These are phyloP conservation scores for Orestias chungarensis DNA, from an alignment of 2,797 vertebrate genomes.

Conservation along the genomic window DNA sequence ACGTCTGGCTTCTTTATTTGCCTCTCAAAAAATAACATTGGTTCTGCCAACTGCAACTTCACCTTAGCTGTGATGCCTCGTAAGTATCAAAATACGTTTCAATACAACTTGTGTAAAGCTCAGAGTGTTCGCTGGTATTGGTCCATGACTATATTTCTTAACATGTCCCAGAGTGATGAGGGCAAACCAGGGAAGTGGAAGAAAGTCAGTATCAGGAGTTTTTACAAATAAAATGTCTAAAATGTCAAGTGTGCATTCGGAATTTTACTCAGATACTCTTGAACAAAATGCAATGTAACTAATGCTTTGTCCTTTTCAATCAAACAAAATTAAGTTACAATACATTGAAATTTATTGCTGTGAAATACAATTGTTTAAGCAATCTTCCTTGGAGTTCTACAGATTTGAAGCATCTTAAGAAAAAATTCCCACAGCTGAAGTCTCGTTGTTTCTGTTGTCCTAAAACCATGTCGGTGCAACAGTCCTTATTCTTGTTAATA, in stretches of 20 bases:
- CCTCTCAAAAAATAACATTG: conserved; percentile 81
- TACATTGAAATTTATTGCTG: not conserved
- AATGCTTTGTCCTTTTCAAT: not conserved
- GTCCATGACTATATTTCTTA: not conserved
- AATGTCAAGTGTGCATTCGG: not conserved
- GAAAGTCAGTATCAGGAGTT: not conserved
- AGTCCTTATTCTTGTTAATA: too few relatives aligned
- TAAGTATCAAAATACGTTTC: conserved; percentile 58
- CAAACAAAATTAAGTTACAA: not conserved
- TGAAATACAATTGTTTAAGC: not conserved
- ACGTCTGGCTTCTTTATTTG: conserved; percentile 89
- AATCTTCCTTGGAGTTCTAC: not conserved
- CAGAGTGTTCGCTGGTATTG: not conserved
- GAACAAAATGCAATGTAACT: not conserved
- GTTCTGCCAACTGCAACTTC: conserved; percentile 82
- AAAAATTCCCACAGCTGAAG: not conserved
- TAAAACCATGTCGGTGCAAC: too few relatives aligned
- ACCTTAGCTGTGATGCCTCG: conserved; percentile 81
- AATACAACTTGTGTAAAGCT: not conserved
- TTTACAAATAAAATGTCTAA: not conserved
- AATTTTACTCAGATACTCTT: not conserved
- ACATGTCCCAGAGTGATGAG: not conserved
- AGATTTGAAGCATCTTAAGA: not conserved
- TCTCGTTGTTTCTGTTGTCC: too few relatives aligned
- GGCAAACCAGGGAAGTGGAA: not conserved